Conservation (phyloP, 1,140 invertebrate species). For the Drosophila jambulina region DNA sequence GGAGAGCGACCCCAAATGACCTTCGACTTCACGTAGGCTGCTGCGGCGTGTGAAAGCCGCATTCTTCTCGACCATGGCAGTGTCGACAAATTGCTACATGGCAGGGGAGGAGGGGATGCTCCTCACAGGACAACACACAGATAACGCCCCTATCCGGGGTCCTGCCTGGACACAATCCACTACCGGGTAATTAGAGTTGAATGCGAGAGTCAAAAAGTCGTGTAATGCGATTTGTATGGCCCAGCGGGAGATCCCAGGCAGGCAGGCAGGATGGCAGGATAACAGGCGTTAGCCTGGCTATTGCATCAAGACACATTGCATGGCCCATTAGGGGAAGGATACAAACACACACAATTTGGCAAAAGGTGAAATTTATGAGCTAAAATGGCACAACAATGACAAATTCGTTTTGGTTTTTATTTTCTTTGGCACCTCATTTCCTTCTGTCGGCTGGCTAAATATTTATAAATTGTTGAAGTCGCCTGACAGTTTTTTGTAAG, state of each 20-base stretch:
- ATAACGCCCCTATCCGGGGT: constrained; percentile 67
- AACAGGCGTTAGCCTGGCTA: constrained; percentile 18
- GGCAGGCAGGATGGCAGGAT: constrained; percentile 39
- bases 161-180: constrained; percentile 60
- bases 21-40: constrained; percentile 47
- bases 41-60: constrained; percentile 68
- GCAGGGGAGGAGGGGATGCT: constrained; percentile 20
- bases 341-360: constrained; percentile 15
- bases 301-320: constrained; percentile 80
- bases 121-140: constrained; percentile 66
- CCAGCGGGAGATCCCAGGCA: constrained; percentile 63
- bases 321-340: constrained; percentile 56
- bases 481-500: constrained; percentile 38
- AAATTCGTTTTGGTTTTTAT: constrained; percentile 80
- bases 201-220: constrained; percentile 78
- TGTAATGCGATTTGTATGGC: constrained; percentile 82
- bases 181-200: constrained; percentile 82
- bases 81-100: constrained; percentile 74
- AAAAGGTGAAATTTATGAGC: constrained; percentile 65
- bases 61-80: constrained; percentile 43
- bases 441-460: constrained; percentile 65
- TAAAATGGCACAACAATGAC: constrained; percentile 73
- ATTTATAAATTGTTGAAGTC: constrained; percentile 78
- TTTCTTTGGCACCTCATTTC: constrained; percentile 56
- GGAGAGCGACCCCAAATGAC: constrained; percentile 69